Percentiles rank a stretch among this genome's conserved stretches.
These are phyloP conservation scores for Girardinus metallicus DNA, from an alignment of 2,797 vertebrate species.

Conservation along the genomic window DNA sequence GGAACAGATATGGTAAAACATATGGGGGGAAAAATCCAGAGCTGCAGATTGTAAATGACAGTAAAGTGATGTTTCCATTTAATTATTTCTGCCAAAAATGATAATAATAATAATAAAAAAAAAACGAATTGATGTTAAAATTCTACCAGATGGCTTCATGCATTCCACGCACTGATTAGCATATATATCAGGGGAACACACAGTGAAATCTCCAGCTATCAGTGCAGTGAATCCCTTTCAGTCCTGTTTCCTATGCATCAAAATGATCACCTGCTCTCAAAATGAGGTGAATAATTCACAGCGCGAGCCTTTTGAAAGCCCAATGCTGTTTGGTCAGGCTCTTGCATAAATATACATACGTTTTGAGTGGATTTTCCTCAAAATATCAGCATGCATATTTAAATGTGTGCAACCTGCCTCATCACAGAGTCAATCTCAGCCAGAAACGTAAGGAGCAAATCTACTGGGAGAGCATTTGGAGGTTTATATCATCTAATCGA, in stretches of 20 bases:
- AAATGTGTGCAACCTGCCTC: not conserved
- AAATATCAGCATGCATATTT: not conserved
- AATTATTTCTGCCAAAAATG: not conserved
- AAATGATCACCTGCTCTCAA: not conserved
- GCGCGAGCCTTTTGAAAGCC: not conserved
- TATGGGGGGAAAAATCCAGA: not conserved
- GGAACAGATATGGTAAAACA: not conserved
- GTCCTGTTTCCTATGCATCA: not conserved
- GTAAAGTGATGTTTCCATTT: not conserved
- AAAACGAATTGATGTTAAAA: not conserved
- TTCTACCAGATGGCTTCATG: not conserved
- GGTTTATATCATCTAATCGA: not conserved
- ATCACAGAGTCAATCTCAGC: not conserved
- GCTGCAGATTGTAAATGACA: not conserved
- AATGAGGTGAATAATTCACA: slow-evolving; percentile 1
- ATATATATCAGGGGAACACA: not conserved
- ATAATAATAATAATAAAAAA: not conserved
- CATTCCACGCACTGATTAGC: not conserved
- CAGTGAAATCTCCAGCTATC: not conserved
- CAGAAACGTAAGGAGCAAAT: not conserved
- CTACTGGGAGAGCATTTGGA: not conserved
- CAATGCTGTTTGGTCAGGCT: not conserved
- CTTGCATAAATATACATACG: not conserved
- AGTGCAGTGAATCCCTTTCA: not conserved
- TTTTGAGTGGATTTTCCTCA: not conserved